phyloP scores from a whole-genome alignment of 2,113 vertebrate species.

The Phyllostomus hastatus region DNA sequence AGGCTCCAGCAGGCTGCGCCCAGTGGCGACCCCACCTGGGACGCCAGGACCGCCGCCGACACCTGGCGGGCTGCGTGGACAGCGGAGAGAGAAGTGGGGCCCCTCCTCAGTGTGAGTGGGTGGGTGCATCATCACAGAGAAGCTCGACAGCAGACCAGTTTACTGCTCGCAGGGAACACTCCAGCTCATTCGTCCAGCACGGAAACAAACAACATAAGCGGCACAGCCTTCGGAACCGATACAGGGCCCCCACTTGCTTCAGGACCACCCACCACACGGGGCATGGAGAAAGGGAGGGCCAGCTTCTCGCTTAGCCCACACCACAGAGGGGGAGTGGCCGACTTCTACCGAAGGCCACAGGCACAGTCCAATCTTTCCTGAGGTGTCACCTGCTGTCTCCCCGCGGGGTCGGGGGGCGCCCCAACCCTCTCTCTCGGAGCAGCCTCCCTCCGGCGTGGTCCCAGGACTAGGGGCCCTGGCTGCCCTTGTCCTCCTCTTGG shows the following conservation, averaged over 20 bases:
- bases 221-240: neutral
- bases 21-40: neutral
- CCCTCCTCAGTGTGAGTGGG: accelerated
- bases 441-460: neutral
- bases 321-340: accelerated
- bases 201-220: neutral
- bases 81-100: neutral
- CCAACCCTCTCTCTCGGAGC: neutral
- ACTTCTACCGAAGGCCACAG: no score
- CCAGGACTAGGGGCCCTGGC: neutral
- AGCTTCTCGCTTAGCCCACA: neutral
- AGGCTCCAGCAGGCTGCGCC: accelerated
- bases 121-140: neutral
- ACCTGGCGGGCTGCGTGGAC: no score
- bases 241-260: neutral
- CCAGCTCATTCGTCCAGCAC: neutral
- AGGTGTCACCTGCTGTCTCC: neutral
- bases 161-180: neutral
- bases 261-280: neutral
- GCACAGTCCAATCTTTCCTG: neutral
- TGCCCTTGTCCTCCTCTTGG: neutral
- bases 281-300: accelerated
- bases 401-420: accelerated
- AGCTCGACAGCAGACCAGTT: neutral
- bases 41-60: accelerated